Conservation (phyloP, 2,113 vertebrate genomes). For the Lycocorax pyrrhopterus region DNA sequence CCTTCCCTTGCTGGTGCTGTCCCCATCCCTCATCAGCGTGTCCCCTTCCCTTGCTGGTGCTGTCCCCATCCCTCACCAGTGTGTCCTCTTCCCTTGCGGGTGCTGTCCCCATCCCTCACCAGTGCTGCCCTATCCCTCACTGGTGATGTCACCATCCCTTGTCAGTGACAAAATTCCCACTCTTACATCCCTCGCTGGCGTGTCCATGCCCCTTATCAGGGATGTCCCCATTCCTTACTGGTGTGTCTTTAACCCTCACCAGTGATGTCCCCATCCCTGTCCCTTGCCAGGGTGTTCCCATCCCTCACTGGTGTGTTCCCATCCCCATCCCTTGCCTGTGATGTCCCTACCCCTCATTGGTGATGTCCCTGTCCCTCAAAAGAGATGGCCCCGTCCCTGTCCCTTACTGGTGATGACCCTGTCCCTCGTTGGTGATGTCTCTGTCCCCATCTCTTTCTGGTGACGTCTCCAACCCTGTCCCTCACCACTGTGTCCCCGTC, state of each 20-base stretch:
- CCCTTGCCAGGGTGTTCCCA: not conserved
- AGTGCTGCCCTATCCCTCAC: no score
- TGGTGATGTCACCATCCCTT: not conserved
- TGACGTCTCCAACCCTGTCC: not conserved
- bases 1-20: not conserved
- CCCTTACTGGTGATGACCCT: not conserved
- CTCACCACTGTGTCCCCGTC: not conserved
- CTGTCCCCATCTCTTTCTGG: not conserved
- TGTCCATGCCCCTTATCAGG: no score
- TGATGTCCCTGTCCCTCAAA: not conserved
- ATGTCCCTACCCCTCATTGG: not conserved
- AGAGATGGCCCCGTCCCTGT: not conserved
- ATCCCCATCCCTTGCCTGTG: not conserved
- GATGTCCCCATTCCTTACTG: not conserved
- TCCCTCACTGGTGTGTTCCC: not conserved
- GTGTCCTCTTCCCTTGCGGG: not conserved
- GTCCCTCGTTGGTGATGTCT: not conserved
- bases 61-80: not conserved
- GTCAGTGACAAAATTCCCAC: no score
- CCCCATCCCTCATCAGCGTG: no score
- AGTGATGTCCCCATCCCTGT: not conserved
- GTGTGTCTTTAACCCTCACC: not conserved
- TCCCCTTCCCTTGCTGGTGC: not conserved
- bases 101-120: no score
- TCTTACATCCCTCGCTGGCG: not conserved